Conservation (phyloP, 2,888 invertebrate species). For the Brachyptera putata region DNA sequence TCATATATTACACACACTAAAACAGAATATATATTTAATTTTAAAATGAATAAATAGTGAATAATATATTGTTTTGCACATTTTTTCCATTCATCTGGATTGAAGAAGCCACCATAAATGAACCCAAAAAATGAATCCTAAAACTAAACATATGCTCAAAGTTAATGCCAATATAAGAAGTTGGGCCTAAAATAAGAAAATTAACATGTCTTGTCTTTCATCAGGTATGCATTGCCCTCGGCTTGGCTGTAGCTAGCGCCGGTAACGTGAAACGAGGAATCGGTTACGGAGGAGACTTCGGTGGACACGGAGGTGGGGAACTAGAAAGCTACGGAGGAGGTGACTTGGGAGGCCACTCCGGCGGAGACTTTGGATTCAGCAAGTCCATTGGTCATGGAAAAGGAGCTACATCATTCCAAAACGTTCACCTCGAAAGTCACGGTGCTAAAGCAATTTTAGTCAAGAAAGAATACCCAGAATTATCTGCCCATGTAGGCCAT, state of each 20-base stretch:
- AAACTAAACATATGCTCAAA: no score
- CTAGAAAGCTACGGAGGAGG: not conserved
- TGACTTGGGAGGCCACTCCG: not conserved
- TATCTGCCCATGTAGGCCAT: not conserved
- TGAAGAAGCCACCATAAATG: no score
- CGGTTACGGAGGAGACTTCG: not conserved
- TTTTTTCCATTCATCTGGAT: no score
- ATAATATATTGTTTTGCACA: no score
- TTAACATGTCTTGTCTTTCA: no score
- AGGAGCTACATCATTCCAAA: conserved; percentile 43
- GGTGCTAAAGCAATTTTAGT: conserved; percentile 36
- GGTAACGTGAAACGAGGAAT: not conserved
- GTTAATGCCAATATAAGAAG: no score
- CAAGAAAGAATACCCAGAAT: conserved; percentile 35
- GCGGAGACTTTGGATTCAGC: not conserved
- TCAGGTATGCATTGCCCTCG: not conserved
- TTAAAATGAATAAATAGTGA: no score
- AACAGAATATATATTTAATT: no score
- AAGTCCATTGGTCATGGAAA: conserved; percentile 23
- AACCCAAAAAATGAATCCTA: no score
- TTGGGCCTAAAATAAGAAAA: no score
- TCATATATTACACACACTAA: no score
- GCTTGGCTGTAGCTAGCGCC: not conserved
- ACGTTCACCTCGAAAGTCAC: conserved; percentile 39
- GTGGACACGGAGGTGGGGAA: not conserved